Evolutionary conservation across 2,888 invertebrate species (phyloP).

Genomic region (Sympetrum striolatum): DNA sequence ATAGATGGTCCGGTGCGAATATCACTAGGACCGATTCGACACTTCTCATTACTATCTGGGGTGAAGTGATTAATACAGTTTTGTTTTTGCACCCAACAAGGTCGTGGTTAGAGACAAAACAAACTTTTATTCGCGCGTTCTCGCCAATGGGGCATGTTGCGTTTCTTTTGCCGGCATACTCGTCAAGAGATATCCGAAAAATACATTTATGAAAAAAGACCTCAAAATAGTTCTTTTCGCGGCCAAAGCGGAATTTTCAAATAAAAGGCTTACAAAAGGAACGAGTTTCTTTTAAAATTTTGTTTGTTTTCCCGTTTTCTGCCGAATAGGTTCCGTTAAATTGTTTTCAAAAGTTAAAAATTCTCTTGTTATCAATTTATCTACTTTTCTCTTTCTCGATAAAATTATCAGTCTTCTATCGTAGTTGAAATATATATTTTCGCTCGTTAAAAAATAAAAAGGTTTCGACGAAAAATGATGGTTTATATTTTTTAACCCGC

Average conservation of each 20-base stretch:
- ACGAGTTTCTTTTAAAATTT: background rate
- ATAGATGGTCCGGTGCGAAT: background rate
- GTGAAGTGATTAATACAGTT: background rate
- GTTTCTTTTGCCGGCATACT: no score
- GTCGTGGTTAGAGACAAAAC: background rate
- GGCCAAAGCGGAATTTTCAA: background rate
- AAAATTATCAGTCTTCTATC: background rate
- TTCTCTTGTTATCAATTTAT: background rate
- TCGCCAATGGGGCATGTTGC: no score
- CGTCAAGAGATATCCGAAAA: no score
- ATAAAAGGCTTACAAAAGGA: background rate
- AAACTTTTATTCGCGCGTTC: background rate
- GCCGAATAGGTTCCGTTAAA: background rate
- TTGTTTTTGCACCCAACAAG: background rate
- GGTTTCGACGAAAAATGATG: background rate
- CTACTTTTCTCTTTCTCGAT: background rate
- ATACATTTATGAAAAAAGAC: background rate
- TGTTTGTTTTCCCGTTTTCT: background rate
- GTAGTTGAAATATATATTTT: background rate
- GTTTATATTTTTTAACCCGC: background rate
- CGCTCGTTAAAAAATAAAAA: background rate
- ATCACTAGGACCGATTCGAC: background rate
- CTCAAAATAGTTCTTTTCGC: background rate
- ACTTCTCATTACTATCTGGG: background rate
- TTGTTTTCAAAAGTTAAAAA: background rate